phyloP scores from a whole-genome alignment of 2,113 vertebrate genomes.

The Chelonoidis abingdonii region DNA sequence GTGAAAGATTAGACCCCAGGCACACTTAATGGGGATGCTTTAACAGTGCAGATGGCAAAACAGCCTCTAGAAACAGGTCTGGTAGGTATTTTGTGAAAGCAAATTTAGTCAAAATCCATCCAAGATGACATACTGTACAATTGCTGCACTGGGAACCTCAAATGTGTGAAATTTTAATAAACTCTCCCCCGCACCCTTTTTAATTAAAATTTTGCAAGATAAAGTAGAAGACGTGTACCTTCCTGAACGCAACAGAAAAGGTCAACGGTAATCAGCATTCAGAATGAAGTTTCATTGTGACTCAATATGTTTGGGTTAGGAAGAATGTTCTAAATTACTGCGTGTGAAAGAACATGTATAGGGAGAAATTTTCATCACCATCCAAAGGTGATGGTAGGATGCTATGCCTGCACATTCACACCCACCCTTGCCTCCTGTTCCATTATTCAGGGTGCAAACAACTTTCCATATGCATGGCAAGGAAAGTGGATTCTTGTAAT shows the following conservation, averaged over 20 bases:
- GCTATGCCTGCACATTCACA: slow-evolving; percentile 64
- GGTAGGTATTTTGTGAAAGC: slow-evolving; percentile 72
- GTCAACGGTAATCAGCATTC: slow-evolving; percentile 42
- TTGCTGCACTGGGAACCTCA: slow-evolving; percentile 17
- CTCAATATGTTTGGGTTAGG: slow-evolving; percentile 34
- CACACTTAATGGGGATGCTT: slow-evolving; percentile 66
- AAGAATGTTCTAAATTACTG: slow-evolving; percentile 50
- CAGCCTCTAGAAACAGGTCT: slow-evolving; percentile 71
- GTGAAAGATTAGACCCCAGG: slow-evolving; percentile 65
- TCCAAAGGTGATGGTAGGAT: slow-evolving; percentile 56
- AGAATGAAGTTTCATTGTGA: slow-evolving; percentile 34
- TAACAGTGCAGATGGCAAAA: slow-evolving; percentile 79
- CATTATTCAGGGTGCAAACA: slow-evolving; percentile 61
- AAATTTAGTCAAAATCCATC: slow-evolving; percentile 67
- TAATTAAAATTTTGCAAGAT: slow-evolving; percentile 57
- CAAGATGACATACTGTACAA: slow-evolving; percentile 61
- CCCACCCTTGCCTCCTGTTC: slow-evolving; percentile 47
- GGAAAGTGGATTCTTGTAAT: slow-evolving; percentile 3
- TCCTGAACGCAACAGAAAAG: not conserved
- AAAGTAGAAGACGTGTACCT: slow-evolving; percentile 20
- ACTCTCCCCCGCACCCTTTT: slow-evolving; percentile 43
- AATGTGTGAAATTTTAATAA: too few relatives aligned
- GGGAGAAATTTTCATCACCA: slow-evolving; percentile 64
- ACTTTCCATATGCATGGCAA: slow-evolving; percentile 21
- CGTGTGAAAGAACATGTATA: slow-evolving; percentile 49